These are phyloP conservation scores for Paratilapia polleni DNA, from an alignment of 2,113 vertebrate genomes.

Conservation along the genomic window DNA sequence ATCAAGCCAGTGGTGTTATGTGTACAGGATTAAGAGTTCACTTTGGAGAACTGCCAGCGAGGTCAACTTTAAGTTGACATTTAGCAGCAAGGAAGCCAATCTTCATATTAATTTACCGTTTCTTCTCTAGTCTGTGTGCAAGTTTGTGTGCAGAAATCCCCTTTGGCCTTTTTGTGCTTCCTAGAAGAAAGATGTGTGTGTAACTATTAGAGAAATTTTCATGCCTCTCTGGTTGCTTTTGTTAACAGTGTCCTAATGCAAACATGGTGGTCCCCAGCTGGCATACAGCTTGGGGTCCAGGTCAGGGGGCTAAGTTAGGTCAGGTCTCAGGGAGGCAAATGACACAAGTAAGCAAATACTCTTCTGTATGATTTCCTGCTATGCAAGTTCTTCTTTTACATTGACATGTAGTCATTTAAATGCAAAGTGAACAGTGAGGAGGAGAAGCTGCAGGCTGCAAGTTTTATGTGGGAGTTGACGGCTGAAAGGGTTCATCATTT, in stretches of 20 bases:
- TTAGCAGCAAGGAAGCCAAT: background rate
- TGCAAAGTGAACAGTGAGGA: conserved; percentile 33
- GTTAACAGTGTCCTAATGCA: conserved; percentile 51
- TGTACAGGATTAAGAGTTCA: background rate
- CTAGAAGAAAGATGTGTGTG: conserved; percentile 29
- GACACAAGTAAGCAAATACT: conserved; percentile 30
- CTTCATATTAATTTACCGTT: conserved; percentile 2
- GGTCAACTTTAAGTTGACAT: conserved; percentile 18
- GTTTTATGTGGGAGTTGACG: conserved; percentile 54
- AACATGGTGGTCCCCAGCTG: conserved; percentile 31
- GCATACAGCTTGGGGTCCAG: conserved; percentile 35
- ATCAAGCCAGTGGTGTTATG: background rate
- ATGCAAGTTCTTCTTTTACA: background rate
- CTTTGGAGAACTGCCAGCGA: background rate
- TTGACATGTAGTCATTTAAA: conserved; percentile 44
- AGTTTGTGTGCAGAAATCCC: conserved; percentile 5
- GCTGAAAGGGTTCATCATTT: conserved; percentile 59
- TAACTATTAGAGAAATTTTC: background rate
- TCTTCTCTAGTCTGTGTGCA: background rate
- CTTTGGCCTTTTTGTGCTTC: background rate
- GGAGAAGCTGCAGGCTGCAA: conserved; percentile 26
- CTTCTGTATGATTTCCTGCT: conserved; percentile 16
- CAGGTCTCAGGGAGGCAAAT: conserved; percentile 32
- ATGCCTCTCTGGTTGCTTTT: conserved; percentile 44
- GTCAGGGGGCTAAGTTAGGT: conserved; percentile 29